phyloP scores from a whole-genome alignment of 2,888 invertebrate genomes.

The Nasonovia ribisnigri region DNA sequence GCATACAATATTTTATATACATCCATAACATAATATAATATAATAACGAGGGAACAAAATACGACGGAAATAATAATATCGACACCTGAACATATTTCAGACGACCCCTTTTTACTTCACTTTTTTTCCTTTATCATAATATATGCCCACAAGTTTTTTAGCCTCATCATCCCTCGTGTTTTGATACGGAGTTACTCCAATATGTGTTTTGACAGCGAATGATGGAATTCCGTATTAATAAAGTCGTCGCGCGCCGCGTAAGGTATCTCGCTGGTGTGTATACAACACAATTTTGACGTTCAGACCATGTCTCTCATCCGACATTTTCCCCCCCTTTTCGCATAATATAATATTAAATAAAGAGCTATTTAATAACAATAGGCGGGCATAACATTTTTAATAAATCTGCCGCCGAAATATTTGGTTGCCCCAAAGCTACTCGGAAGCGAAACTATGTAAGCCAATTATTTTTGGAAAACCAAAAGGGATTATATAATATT shows the following conservation, averaged over 20 bases:
- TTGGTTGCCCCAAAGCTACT: background rate
- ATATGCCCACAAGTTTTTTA: background rate
- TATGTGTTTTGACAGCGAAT: conserved; percentile 59
- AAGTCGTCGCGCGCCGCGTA: conserved; percentile 24
- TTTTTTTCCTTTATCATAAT: background rate
- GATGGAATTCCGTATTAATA: conserved; percentile 62
- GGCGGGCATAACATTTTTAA: conserved; percentile 38
- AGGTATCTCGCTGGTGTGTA: background rate
- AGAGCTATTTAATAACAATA: conserved; percentile 36
- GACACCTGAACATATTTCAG: conserved; percentile 52
- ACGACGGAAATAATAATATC: conserved; percentile 49
- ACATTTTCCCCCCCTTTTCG: background rate
- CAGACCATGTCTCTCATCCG: background rate
- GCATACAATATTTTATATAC: background rate
- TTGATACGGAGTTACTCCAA: conserved; percentile 21
- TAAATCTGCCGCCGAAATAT: conserved; percentile 41
- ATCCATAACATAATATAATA: background rate
- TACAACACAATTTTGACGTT: conserved; percentile 40
- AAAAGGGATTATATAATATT: background rate
- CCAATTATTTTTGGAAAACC: conserved; percentile 17
- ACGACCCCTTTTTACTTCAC: conserved; percentile 17
- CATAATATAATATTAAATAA: conserved; percentile 35
- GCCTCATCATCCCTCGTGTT: conserved; percentile 40
- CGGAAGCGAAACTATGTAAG: conserved; percentile 14
- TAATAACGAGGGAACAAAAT: conserved; percentile 24